Conservation (phyloP, 2,888 invertebrate genomes). For the Campaea margaritaria region DNA sequence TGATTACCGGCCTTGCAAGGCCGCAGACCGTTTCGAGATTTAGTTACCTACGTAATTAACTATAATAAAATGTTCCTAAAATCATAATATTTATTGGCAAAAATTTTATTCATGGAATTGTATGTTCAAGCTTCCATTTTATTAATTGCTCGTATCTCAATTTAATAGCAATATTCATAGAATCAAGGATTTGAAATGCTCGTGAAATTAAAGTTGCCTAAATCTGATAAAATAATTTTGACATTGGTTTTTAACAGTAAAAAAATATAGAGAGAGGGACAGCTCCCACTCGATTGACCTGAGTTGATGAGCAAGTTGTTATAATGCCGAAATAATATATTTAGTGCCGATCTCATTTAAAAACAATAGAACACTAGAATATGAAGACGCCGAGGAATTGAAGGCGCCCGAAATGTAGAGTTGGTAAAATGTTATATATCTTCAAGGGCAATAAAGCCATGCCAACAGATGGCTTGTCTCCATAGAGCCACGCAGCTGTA, state of each 20-base stretch:
- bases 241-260: too few species aligned
- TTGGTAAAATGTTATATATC: too few species aligned
- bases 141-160: too few species aligned
- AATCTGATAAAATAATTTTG: too few species aligned
- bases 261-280: too few species aligned
- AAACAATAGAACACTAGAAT: too few species aligned
- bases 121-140: not conserved
- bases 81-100: slow-evolving; percentile 26
- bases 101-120: slow-evolving; percentile 32
- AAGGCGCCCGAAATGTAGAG: too few species aligned
- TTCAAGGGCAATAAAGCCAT: not conserved
- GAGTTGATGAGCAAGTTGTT: too few species aligned
- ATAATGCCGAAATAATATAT: too few species aligned
- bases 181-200: not conserved
- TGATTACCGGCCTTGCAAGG: slow-evolving; percentile 45
- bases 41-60: slow-evolving; percentile 29
- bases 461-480: not conserved
- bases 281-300: too few species aligned
- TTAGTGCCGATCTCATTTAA: too few species aligned
- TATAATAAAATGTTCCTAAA: slow-evolving; percentile 37
- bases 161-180: not conserved
- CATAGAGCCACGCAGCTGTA: slow-evolving; percentile 19
- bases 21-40: slow-evolving; percentile 26
- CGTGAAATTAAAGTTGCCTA: not conserved
- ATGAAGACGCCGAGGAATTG: too few species aligned